These are phyloP conservation scores for Taurulus bubalis DNA, from an alignment of 2,113 vertebrate species.

Conservation along the genomic window DNA sequence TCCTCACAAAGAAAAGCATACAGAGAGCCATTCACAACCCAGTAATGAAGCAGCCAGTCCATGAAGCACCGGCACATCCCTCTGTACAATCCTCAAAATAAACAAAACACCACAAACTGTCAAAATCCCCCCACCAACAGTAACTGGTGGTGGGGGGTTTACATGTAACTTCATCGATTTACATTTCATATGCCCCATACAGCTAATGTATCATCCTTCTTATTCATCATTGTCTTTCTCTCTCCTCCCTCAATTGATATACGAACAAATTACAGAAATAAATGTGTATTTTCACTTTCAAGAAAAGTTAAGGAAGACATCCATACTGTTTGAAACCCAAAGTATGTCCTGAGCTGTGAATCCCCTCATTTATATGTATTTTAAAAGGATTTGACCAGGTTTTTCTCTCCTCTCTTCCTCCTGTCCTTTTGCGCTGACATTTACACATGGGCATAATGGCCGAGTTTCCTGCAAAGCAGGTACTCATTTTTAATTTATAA, in stretches of 20 bases:
- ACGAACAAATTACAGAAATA: too few species aligned
- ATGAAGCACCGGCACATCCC: background rate
- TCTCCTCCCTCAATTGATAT: too few species aligned
- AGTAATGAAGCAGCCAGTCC: background rate
- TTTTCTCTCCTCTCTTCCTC: background rate
- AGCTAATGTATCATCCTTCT: background rate
- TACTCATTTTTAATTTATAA: slow-evolving; percentile 62
- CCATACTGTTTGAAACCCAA: background rate
- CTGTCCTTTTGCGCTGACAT: slow-evolving; percentile 44
- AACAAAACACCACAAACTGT: background rate
- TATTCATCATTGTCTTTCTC: too few species aligned
- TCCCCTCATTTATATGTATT: background rate
- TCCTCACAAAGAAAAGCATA: background rate
- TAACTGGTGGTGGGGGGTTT: background rate
- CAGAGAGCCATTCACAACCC: background rate
- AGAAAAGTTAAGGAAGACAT: background rate
- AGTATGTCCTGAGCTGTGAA: background rate
- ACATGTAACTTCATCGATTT: background rate
- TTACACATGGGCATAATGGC: slow-evolving; percentile 22
- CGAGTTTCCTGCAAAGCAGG: background rate
- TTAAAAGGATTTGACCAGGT: background rate
- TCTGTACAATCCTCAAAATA: background rate
- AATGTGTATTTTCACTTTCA: background rate
- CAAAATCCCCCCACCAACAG: background rate
- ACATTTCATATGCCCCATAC: background rate